Conservation (phyloP, 2,797 vertebrate genomes). For the Triplophysa yarkandensis region DNA sequence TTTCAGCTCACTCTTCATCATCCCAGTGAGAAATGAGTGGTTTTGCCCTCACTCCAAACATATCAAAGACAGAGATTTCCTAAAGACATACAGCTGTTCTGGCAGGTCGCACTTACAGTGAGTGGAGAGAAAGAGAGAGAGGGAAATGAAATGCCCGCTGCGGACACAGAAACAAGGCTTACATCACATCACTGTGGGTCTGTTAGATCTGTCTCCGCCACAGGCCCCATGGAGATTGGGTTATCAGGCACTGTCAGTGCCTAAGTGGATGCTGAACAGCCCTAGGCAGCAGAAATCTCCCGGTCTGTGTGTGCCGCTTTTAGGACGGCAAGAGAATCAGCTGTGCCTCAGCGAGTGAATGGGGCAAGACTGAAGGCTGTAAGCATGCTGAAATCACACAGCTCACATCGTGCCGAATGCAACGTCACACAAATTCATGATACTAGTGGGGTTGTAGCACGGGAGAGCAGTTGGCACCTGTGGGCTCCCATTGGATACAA, state of each 20-base stretch:
- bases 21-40: constrained; percentile 34
- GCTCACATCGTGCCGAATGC: constrained; percentile 70
- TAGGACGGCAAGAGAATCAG: constrained; percentile 74
- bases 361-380: constrained; percentile 23
- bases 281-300: constrained; percentile 55
- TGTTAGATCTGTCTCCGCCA: constrained; percentile 48
- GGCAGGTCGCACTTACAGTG: constrained; percentile 28
- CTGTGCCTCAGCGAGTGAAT: constrained; percentile 65
- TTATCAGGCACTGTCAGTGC: constrained; percentile 59
- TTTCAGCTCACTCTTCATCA: constrained; percentile 51
- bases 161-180: constrained; percentile 39
- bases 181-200: constrained; percentile 44
- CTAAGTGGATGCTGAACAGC: constrained; percentile 61
- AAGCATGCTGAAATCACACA: constrained; percentile 67
- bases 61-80: constrained; percentile 45
- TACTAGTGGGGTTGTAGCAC: constrained; percentile 66
- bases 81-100: constrained; percentile 44
- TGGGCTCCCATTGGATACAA: not conserved
- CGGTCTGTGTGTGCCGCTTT: constrained; percentile 62
- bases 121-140: constrained; percentile 5
- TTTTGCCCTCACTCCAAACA: constrained; percentile 45
- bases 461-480: not conserved
- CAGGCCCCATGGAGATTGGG: constrained; percentile 48
- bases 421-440: constrained; percentile 66
- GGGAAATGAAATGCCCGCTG: constrained; percentile 37